Conservation (phyloP, 2,797 vertebrate genomes). For the Chloroceryle inda region DNA sequence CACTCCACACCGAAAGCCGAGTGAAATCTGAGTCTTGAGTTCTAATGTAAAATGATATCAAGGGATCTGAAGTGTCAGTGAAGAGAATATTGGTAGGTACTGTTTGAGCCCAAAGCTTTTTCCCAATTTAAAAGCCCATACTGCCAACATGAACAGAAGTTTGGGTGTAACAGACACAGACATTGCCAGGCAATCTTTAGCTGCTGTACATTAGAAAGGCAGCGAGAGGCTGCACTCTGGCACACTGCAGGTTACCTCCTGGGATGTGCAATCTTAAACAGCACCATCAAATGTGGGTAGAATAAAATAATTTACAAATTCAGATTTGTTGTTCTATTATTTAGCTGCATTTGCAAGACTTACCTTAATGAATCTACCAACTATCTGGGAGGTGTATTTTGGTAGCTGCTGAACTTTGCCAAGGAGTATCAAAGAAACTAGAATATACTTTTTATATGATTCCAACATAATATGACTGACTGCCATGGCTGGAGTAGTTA, state of each 20-base stretch:
- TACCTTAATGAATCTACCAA: constrained; percentile 99
- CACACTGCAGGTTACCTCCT: neutral
- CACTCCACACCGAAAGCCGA: neutral
- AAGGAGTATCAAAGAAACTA: constrained; percentile 98
- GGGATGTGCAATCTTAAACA: neutral
- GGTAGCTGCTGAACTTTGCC: constrained; percentile 98
- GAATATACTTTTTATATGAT: constrained; percentile 99
- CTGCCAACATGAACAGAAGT: neutral
- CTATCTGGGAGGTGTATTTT: constrained; percentile 99
- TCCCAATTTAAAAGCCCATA: neutral
- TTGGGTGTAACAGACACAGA: neutral
- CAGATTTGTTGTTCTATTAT: neutral
- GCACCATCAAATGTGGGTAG: neutral
- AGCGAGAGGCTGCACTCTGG: neutral
- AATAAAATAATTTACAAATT: neutral
- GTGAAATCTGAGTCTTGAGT: neutral
- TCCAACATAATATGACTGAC: constrained; percentile 99
- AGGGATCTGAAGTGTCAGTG: neutral
- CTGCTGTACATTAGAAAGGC: neutral
- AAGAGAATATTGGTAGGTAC: neutral
- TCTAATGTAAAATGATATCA: neutral
- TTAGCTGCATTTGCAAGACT: constrained; percentile 48
- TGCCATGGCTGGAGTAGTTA: constrained; percentile 99
- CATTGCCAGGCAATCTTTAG: neutral
- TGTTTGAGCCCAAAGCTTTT: neutral